These are phyloP conservation scores for Campoplex nolae DNA, from an alignment of 2,888 invertebrate genomes.

Conservation along the genomic window DNA sequence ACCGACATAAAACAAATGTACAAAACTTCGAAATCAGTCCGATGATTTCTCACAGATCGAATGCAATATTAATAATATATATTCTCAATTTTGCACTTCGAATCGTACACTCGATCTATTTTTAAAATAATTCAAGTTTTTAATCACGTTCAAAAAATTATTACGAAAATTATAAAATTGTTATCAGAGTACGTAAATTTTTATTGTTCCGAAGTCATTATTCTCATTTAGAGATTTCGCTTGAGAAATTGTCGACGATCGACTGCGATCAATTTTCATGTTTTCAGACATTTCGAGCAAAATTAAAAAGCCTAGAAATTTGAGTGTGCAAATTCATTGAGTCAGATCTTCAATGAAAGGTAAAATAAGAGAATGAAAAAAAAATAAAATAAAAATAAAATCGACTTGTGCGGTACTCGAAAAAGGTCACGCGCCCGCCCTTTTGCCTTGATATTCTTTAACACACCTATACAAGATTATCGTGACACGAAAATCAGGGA, in stretches of 20 bases:
- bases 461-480: slow-evolving; percentile 35
- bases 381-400: slow-evolving; percentile 43
- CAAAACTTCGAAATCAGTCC: neutral
- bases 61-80: too few relatives aligned
- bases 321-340: neutral
- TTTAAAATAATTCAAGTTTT: neutral
- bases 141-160: neutral
- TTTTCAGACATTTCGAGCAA: too few relatives aligned
- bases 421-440: slow-evolving; percentile 21
- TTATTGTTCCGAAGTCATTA: too few relatives aligned
- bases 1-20: neutral
- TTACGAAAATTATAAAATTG: neutral
- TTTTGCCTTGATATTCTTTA: slow-evolving; percentile 21
- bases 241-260: neutral
- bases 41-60: neutral
- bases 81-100: neutral
- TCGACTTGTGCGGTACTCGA: slow-evolving; percentile 50
- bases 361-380: slow-evolving; percentile 40
- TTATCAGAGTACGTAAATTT: neutral
- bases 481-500: slow-evolving; percentile 53
- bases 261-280: neutral
- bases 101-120: neutral
- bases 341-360: neutral
- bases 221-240: neutral
- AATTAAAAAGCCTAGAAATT: neutral